Base-by-base conservation (phyloP, 2,113 vertebrate species). In the Leptobrachium leishanense region DNA sequence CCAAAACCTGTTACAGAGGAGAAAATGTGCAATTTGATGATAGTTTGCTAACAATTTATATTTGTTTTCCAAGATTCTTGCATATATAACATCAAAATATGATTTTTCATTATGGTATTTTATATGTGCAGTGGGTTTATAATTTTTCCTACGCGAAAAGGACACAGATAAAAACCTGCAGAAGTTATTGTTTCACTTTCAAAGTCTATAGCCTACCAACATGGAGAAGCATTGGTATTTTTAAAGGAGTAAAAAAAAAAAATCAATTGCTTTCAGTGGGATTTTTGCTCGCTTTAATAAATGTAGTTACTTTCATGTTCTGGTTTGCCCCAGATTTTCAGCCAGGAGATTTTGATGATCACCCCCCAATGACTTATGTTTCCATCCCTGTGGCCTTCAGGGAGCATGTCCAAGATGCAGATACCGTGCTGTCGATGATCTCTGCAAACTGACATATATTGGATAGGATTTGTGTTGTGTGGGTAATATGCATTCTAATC, bases 211-310 rank as follows among this genome's bases (percentile, higher is more conserved):
- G 65, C 40, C 66, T 79, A 39, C 63, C 77, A 79, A 62, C 54
- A 59, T 40, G 44, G 44, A 79, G 15, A 11, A 79, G 69, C 53
- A 72, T 65, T 72, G 69, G 69, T 64, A 54, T 73, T 79, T 74
- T 67, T 79, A 39, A 79, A 72, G 62, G 69, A 79, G 43, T 66
- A 46, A 31, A 31, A 31, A 31, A 72, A 79, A 57, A 59, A 66
- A 79, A 72, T 79, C 77, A 74, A 79, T 79, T 73, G 77, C 77
- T 79, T 79, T 67, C 71, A 79, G 63, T 68, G 70, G 70, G 77
- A 73, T 67, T 67, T 79, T 64, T 74, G 53, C 44, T 73, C 67
- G 8, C 68, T 73, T 79, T 74, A 73, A 67, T 79, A 79, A 72
- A 54, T 66, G 41, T 74, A 40, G 70, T 59, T 62, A 46, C 71